A percentile compares a stretch with the other conserved stretches of the same genome.
Conservation (phyloP, 1,140 invertebrate genomes). For the roundworm (Caenorhabditis elegans) region DNA sequence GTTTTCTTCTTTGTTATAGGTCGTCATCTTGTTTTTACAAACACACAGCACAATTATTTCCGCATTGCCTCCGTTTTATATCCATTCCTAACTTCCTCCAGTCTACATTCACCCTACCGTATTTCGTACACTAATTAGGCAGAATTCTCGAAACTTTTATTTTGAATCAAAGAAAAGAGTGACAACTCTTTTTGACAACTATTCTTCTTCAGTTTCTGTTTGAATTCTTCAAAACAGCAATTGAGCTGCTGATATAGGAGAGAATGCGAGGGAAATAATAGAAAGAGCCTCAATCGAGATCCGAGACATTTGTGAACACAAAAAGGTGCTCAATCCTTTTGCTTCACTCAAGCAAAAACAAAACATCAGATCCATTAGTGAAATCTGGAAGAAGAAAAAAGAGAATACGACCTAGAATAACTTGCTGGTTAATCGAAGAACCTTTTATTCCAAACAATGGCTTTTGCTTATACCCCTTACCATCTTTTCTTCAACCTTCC, state of each 20-base stretch:
- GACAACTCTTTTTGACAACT: no score
- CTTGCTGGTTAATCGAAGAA: not conserved
- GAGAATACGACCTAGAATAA: not conserved
- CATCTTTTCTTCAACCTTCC: constrained; percentile 26
- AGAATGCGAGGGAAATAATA: not conserved
- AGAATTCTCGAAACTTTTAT: not conserved
- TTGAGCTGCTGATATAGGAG: not conserved
- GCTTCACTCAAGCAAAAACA: not conserved
- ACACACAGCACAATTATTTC: not conserved
- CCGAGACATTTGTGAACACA: not conserved
- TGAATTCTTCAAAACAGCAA: not conserved
- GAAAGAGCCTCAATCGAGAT: not conserved
- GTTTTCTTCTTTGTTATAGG: not conserved
- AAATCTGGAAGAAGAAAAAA: not conserved
- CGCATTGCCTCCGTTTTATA: not conserved
- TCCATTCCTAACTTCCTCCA: not conserved
- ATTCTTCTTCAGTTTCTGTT: no score
- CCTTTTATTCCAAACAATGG: not conserved
- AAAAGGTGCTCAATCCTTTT: not conserved
- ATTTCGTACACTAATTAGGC: not conserved
- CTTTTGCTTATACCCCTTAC: constrained; percentile 17
- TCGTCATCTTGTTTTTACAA: not conserved
- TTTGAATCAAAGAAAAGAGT: not conserved
- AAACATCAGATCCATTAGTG: constrained; percentile 12
- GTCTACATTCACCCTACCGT: not conserved